Conservation (phyloP, 2,797 vertebrate genomes). For the Danio tinwini region DNA sequence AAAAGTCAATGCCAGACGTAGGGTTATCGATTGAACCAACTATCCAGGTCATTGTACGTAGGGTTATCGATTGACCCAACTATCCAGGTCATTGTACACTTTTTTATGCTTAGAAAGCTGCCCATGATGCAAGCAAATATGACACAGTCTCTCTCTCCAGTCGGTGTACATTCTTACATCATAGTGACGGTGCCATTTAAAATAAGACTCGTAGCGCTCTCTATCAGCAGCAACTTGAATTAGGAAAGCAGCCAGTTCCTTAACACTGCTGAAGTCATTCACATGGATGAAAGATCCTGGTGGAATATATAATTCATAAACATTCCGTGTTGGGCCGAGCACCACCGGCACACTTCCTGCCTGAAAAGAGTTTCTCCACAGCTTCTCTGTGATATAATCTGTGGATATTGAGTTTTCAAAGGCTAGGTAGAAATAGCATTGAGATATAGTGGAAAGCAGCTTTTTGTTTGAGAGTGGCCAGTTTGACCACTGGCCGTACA, state of each 20-base stretch:
- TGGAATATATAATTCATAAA: conserved; percentile 82
- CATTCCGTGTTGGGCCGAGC: conserved; percentile 80
- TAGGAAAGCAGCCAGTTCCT: conserved; percentile 79
- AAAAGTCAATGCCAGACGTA: neutral
- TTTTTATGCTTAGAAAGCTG: conserved; percentile 66
- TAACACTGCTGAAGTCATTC: conserved; percentile 79
- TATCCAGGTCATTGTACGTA: conserved; percentile 76
- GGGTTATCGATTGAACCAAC: conserved; percentile 75
- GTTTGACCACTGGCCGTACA: conserved; percentile 79
- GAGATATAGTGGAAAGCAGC: conserved; percentile 79
- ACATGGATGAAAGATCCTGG: conserved; percentile 85
- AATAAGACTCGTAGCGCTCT: conserved; percentile 74
- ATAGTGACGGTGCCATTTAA: conserved; percentile 77
- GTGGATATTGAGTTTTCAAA: conserved; percentile 87
- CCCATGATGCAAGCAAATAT: conserved; percentile 77
- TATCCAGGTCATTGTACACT: conserved; percentile 78
- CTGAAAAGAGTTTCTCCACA: conserved; percentile 86
- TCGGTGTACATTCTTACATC: conserved; percentile 73
- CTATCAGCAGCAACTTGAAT: conserved; percentile 71
- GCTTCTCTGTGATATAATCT: conserved; percentile 93
- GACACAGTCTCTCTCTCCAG: conserved; percentile 87
- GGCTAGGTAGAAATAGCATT: conserved; percentile 87
- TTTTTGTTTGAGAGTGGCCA: conserved; percentile 72
- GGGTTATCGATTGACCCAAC: conserved; percentile 75
- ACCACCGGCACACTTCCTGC: conserved; percentile 84